A percentile compares a stretch with the other conserved stretches of the same genome.
phyloP scores from a whole-genome alignment of 2,888 invertebrate genomes.

The Apoda limacodes region DNA sequence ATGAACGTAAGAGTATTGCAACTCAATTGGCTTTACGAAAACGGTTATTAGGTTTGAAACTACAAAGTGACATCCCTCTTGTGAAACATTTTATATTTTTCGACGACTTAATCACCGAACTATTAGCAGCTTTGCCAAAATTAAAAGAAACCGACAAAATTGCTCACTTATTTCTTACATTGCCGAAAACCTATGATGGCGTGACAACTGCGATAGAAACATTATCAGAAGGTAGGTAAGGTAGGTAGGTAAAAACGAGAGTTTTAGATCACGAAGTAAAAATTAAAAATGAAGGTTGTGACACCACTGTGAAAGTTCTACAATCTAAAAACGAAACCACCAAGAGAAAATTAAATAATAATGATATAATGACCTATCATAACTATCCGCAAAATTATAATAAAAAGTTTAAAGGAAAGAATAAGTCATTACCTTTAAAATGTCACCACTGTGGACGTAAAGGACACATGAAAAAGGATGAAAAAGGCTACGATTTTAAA shows the following conservation, averaged over 20 bases:
- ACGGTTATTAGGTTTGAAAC: constrained; percentile 16
- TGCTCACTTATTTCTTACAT: constrained; percentile 29
- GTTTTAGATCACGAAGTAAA: constrained; percentile 22
- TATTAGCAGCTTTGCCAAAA: constrained; percentile 29
- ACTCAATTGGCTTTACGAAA: too few species aligned
- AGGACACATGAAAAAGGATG: constrained; percentile 26
- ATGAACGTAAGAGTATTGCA: constrained; percentile 22
- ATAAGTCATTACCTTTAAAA: constrained; percentile 10
- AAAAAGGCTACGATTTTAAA: constrained; percentile 25
- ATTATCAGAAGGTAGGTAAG: constrained; percentile 28
- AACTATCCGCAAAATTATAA: constrained; percentile 1
- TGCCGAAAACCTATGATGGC: constrained; percentile 31
- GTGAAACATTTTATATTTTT: constrained; percentile 25
- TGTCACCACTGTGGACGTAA: constrained; percentile 28
- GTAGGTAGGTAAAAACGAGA: constrained; percentile 30
- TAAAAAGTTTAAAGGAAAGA: constrained; percentile 3
- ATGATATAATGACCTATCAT: too few species aligned
- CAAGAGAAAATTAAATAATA: constrained; percentile 7
- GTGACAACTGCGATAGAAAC: constrained; percentile 36
- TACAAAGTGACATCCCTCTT: constrained; percentile 14
- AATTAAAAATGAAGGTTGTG: constrained; percentile 15
- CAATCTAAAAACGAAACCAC: constrained; percentile 14
- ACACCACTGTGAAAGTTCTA: constrained; percentile 25
- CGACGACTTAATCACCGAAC: constrained; percentile 29
- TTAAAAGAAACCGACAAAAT: constrained; percentile 33